phyloP scores from a whole-genome alignment of 2,888 invertebrate genomes.

The Orchesellides sinensis region DNA sequence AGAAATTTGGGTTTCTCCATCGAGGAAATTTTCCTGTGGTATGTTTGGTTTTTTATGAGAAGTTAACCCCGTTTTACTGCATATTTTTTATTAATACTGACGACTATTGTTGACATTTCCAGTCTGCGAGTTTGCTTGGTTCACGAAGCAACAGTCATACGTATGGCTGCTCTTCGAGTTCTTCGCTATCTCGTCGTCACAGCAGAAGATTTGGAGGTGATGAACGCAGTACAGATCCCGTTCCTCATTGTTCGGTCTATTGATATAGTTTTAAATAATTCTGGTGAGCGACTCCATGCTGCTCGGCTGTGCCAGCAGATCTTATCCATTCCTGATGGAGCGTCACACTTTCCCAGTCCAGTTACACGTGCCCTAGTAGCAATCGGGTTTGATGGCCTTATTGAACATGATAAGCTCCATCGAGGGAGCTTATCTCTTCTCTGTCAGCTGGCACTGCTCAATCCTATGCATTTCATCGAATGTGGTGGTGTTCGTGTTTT shows the following conservation, averaged over 20 bases:
- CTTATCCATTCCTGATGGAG: slow-evolving; percentile 72
- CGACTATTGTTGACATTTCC: slow-evolving; percentile 75
- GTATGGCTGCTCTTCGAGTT: slow-evolving; percentile 92
- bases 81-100: slow-evolving; percentile 11
- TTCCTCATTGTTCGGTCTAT: slow-evolving; percentile 92
- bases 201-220: slow-evolving; percentile 86
- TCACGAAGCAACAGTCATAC: slow-evolving; percentile 91
- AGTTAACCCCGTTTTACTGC: too few species aligned
- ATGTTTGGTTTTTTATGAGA: slow-evolving; percentile 75
- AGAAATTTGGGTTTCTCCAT: slow-evolving; percentile 78
- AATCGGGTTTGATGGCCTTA: slow-evolving; percentile 87
- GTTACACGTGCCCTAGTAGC: slow-evolving; percentile 89
- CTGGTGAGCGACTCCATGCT: slow-evolving; percentile 90
- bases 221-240: slow-evolving; percentile 90
- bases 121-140: slow-evolving; percentile 91
- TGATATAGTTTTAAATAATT: slow-evolving; percentile 91
- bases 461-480: slow-evolving; percentile 87
- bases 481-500: slow-evolving; percentile 89
- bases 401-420: slow-evolving; percentile 89
- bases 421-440: slow-evolving; percentile 91
- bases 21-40: slow-evolving; percentile 91
- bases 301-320: slow-evolving; percentile 86
- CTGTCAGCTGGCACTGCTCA: slow-evolving; percentile 91
- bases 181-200: slow-evolving; percentile 89
- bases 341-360: slow-evolving; percentile 82